Evolutionary conservation across 2,113 vertebrate genomes (phyloP).

Genomic region (Oryzias javanicus): DNA sequence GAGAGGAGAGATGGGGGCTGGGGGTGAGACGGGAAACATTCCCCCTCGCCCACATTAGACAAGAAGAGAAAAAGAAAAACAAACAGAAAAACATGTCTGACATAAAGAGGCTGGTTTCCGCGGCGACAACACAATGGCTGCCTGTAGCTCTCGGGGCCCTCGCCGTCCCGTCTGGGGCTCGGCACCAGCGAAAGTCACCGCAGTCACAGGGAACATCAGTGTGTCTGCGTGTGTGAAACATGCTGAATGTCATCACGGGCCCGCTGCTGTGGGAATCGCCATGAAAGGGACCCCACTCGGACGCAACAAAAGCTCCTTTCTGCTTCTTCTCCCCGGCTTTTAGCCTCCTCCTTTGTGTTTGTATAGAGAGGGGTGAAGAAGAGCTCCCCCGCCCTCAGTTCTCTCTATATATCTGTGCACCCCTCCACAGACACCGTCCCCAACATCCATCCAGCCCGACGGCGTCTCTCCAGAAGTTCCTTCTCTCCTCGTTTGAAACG

Average conservation of each 20-base stretch:
- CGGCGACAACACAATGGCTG: conserved; percentile 83
- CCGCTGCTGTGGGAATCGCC: conserved; percentile 78
- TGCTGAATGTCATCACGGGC: conserved; percentile 70
- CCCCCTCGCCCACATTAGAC: conserved; percentile 80
- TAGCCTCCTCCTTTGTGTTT: conserved; percentile 79
- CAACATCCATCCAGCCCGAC: conserved; percentile 9
- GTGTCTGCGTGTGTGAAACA: conserved; percentile 63
- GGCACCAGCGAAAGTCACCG: conserved; percentile 84
- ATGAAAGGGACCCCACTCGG: conserved; percentile 78
- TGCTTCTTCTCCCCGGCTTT: conserved; percentile 74
- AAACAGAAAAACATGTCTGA: conserved; percentile 88
- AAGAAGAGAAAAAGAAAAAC: conserved; percentile 80
- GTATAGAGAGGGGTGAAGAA: conserved; percentile 64
- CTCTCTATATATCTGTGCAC: conserved; percentile 36
- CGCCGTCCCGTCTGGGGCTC: conserved; percentile 78
- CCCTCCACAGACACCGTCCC: conserved; percentile 28
- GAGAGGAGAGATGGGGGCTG: conserved; percentile 53
- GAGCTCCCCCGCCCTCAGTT: conserved; percentile 26
- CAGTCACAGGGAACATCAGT: conserved; percentile 75
- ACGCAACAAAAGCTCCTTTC: conserved; percentile 79
- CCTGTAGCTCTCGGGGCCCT: conserved; percentile 81
- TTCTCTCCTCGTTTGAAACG: conserved; percentile 39
- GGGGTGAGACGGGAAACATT: conserved; percentile 74
- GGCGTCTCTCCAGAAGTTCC: conserved; percentile 17
- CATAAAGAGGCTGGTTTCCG: conserved; percentile 86